These are phyloP conservation scores for Phengaris arion DNA, from an alignment of 2,888 invertebrate species.

Conservation along the genomic window DNA sequence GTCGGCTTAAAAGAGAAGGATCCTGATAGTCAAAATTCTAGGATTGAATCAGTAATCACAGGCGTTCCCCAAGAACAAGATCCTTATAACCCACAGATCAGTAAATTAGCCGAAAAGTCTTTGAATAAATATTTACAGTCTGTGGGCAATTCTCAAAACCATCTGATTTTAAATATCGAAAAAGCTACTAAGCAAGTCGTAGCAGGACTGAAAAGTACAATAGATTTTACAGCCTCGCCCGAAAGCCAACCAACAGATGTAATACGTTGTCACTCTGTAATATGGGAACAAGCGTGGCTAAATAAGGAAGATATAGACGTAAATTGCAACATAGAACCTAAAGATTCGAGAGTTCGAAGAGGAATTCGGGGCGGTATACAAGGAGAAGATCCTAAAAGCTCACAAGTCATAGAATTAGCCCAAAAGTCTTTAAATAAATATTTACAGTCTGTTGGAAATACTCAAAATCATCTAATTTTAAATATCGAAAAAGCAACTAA, in stretches of 20 bases:
- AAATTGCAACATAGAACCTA: neutral
- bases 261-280: conserved; percentile 60
- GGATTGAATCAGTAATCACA: no score
- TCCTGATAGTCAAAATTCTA: no score
- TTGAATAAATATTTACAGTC: conserved; percentile 47
- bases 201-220: conserved; percentile 62
- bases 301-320: conserved; percentile 60
- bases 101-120: conserved; percentile 48
- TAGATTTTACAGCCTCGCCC: conserved; percentile 50
- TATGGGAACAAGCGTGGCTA: conserved; percentile 81
- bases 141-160: conserved; percentile 41
- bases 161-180: conserved; percentile 53
- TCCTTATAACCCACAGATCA: conserved; percentile 45
- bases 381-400: no score
- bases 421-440: no score
- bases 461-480: no score
- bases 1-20: no score
- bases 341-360: no score
- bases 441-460: no score
- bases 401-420: no score
- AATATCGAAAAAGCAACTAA: no score
- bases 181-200: conserved; percentile 51
- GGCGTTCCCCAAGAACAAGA: conserved; percentile 33
- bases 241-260: conserved; percentile 33
- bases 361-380: no score